Evolutionary conservation across 2,888 invertebrate genomes (phyloP).

Genomic region (Dynastes hyllus): DNA sequence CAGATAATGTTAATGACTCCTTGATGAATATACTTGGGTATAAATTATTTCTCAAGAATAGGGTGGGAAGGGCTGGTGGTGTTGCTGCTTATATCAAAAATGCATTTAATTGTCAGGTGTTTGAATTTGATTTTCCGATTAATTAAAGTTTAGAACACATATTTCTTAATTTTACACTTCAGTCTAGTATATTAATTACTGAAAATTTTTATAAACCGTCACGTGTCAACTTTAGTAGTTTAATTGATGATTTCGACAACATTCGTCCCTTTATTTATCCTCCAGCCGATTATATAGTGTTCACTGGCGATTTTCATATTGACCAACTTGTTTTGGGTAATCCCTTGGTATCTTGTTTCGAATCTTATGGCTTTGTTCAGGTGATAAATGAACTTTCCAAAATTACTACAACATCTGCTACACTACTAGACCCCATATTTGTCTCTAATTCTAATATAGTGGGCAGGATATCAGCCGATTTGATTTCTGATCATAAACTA

Average conservation of each 20-base stretch:
- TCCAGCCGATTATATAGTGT: neutral
- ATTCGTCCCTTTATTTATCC: neutral
- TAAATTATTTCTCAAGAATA: conserved; percentile 3
- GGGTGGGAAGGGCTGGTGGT: neutral
- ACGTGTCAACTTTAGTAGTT: neutral
- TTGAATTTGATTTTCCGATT: neutral
- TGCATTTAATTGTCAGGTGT: neutral
- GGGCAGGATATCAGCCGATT: too few species aligned
- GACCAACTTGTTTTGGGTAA: neutral
- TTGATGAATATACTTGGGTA: neutral
- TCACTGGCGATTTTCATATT: neutral
- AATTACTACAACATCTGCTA: conserved; percentile 1
- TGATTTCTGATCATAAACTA: too few species aligned
- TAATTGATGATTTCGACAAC: neutral
- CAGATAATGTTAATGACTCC: neutral
- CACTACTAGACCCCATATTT: neutral
- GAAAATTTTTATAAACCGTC: neutral
- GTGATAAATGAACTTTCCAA: neutral
- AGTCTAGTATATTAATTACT: neutral
- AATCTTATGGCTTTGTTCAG: neutral
- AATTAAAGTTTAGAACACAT: neutral
- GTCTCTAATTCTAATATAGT: neutral
- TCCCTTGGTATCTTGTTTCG: neutral
- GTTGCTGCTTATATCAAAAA: neutral
- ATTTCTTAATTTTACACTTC: neutral